Percentiles rank a stretch among this genome's conserved stretches.
These are phyloP conservation scores for Dasysyrphus albostriatus DNA, from an alignment of 2,888 invertebrate species.

Conservation along the genomic window DNA sequence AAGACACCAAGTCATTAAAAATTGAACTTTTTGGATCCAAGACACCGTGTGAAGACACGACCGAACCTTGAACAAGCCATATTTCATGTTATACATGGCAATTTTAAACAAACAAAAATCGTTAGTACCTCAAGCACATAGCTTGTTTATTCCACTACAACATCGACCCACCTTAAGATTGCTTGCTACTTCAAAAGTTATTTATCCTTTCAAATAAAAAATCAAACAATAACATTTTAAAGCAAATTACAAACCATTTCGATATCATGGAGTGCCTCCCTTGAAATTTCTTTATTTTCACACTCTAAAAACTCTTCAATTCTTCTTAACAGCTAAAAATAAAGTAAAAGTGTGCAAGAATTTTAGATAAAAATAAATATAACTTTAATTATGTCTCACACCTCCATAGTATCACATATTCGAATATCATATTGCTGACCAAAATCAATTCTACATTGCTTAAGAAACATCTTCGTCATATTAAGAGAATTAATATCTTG, in stretches of 20 bases:
- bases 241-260: conserved; percentile 34
- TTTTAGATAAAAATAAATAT: neutral
- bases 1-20: too few species aligned
- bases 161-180: too few species aligned
- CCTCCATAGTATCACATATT: conserved; percentile 76
- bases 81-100: too few species aligned
- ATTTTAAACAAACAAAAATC: too few species aligned
- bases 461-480: conserved; percentile 75
- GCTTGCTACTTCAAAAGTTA: too few species aligned
- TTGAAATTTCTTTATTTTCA: conserved; percentile 18
- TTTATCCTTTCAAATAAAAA: too few species aligned
- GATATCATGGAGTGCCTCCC: conserved; percentile 66
- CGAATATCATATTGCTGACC: conserved; percentile 77
- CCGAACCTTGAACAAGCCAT: too few species aligned
- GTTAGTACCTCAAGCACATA: too few species aligned
- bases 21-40: too few species aligned
- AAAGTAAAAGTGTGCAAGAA: neutral
- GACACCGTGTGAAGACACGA: too few species aligned
- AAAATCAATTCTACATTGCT: conserved; percentile 69
- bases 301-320: conserved; percentile 75
- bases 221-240: neutral
- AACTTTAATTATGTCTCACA: conserved; percentile 31
- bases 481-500: conserved; percentile 79
- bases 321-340: conserved; percentile 60
- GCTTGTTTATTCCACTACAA: too few species aligned